phyloP scores from a whole-genome alignment of 2,888 invertebrate species.

The Muscina levida region DNA sequence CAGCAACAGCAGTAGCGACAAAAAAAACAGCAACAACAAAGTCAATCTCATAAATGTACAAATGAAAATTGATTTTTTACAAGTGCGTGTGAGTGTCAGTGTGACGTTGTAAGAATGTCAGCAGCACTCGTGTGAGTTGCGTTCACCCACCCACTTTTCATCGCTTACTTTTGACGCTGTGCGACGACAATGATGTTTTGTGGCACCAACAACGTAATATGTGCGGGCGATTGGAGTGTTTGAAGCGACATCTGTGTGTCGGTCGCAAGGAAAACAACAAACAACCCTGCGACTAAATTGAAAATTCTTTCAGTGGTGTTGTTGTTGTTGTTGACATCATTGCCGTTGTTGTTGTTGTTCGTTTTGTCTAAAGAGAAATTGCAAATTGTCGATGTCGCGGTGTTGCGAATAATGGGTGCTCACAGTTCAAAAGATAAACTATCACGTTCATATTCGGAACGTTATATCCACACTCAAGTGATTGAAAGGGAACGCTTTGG shows the following conservation, averaged over 20 bases:
- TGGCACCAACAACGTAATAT: slow-evolving; percentile 38
- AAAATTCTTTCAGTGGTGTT: slow-evolving; percentile 3
- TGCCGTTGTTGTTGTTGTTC: slow-evolving; percentile 27
- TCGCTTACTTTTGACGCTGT: slow-evolving; percentile 1
- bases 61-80: not conserved
- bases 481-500: slow-evolving; percentile 86
- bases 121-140: slow-evolving; percentile 48
- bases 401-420: slow-evolving; percentile 83
- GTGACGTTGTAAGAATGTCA: slow-evolving; percentile 53
- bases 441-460: slow-evolving; percentile 84
- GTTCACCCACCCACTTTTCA: not conserved
- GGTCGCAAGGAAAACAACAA: slow-evolving; percentile 38
- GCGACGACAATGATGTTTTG: not conserved
- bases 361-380: slow-evolving; percentile 36
- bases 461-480: slow-evolving; percentile 80
- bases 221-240: slow-evolving; percentile 50
- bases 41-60: slow-evolving; percentile 7
- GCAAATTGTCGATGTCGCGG: not conserved
- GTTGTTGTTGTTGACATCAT: not conserved
- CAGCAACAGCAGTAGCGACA: too few relatives aligned
- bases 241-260: slow-evolving; percentile 55
- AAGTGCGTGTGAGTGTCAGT: not conserved
- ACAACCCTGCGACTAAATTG: slow-evolving; percentile 32
- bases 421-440: slow-evolving; percentile 89
- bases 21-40: too few relatives aligned